These are phyloP conservation scores for Taxidea taxus DNA, from an alignment of 2,113 vertebrate species.

Conservation along the genomic window DNA sequence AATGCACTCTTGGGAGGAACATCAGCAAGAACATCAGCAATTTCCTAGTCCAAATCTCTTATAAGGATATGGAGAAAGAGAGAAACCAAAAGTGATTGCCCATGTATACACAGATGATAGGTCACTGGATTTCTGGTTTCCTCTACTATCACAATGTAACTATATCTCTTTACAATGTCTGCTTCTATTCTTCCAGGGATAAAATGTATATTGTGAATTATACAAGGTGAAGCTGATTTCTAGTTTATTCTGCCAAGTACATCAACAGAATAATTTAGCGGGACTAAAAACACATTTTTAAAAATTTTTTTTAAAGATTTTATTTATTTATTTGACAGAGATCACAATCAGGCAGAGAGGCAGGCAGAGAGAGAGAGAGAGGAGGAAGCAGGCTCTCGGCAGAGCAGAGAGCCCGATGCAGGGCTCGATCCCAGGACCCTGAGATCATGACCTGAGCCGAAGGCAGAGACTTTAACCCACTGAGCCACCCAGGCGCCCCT, in stretches of 20 bases:
- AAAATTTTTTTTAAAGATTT: no score
- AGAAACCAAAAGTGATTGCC: background rate
- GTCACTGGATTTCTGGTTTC: background rate
- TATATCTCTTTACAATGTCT: background rate
- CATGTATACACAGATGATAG: background rate
- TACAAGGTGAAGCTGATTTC: background rate
- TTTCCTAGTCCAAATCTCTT: constrained; percentile 2
- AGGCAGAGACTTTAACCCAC: no score
- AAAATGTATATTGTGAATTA: background rate
- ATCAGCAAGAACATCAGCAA: background rate
- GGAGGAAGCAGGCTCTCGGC: no score
- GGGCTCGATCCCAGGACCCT: no score
- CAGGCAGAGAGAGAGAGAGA: no score
- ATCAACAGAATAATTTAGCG: background rate
- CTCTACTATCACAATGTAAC: background rate
- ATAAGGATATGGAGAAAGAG: background rate
- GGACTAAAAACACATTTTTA: background rate
- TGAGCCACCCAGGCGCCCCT: no score
- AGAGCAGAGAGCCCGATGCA: no score
- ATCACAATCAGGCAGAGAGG: no score
- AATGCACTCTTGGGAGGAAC: background rate
- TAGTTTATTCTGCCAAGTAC: background rate
- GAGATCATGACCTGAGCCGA: no score
- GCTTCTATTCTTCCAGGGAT: background rate
- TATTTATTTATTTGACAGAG: no score